Conservation (phyloP, 2,888 invertebrate genomes). For the Agelastica alni region DNA sequence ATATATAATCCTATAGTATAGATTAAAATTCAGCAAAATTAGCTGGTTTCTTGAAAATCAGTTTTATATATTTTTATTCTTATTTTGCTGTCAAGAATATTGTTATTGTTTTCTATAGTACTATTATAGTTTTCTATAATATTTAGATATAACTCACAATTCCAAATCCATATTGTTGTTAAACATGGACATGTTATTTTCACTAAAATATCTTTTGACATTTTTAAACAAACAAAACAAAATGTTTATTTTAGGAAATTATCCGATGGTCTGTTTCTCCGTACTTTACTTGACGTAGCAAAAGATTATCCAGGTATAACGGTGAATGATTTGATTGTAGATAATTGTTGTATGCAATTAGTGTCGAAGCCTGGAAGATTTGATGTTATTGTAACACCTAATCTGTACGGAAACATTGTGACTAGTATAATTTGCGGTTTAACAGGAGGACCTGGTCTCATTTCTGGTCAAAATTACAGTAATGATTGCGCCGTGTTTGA, state of each 20-base stretch:
- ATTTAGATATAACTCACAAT: too few species aligned
- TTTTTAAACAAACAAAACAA: too few species aligned
- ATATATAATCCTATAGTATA: too few species aligned
- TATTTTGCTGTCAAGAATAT: too few species aligned
- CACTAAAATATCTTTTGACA: too few species aligned
- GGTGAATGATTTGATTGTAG: conserved; percentile 46
- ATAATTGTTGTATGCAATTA: conserved; percentile 49
- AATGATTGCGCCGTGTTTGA: conserved; percentile 49
- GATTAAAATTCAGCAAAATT: too few species aligned
- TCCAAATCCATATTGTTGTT: too few species aligned
- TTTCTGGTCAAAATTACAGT: conserved; percentile 48
- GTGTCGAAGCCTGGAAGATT: conserved; percentile 46
- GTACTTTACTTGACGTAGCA: conserved; percentile 42
- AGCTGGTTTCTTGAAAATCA: too few species aligned
- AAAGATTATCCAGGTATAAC: conserved; percentile 46
- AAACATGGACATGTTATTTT: conserved; percentile 13
- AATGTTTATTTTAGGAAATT: conserved; percentile 43
- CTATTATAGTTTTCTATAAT: too few species aligned
- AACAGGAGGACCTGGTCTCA: conserved; percentile 48
- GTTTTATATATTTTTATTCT: too few species aligned
- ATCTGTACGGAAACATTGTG: conserved; percentile 50
- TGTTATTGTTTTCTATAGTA: too few species aligned
- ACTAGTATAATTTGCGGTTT: conserved; percentile 49
- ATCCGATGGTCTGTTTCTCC: conserved; percentile 50
- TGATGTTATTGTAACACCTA: conserved; percentile 49